Percentiles rank a stretch among this genome's conserved stretches.
phyloP scores from a whole-genome alignment of 2,797 vertebrate species.

The Gobio occitaniae region DNA sequence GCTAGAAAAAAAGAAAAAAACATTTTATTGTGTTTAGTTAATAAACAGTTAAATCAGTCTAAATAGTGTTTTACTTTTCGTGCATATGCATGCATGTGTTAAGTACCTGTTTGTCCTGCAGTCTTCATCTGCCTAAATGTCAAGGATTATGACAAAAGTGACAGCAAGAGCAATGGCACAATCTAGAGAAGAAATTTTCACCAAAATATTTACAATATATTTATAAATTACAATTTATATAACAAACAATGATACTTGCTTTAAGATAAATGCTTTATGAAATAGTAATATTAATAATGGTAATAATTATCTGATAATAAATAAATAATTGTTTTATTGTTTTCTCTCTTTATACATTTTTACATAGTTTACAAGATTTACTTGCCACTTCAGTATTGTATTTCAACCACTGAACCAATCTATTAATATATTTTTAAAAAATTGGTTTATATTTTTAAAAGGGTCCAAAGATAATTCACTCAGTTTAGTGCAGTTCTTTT shows the following conservation, averaged over 20 bases:
- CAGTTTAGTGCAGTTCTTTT: not conserved
- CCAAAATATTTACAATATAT: not conserved
- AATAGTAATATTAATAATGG: not conserved
- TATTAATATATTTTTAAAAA: too few species aligned
- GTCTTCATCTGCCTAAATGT: not conserved
- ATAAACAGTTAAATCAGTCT: not conserved
- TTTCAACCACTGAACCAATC: not conserved
- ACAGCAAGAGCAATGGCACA: not conserved
- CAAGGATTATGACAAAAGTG: not conserved
- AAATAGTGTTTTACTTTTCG: not conserved
- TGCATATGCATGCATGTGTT: not conserved
- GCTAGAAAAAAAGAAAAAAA: not conserved
- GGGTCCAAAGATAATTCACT: not conserved
- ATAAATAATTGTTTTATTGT: too few species aligned
- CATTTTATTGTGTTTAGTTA: not conserved
- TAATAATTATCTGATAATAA: too few species aligned
- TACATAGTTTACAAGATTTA: not conserved
- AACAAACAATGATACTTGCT: not conserved
- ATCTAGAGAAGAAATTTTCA: not conserved
- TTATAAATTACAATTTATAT: not conserved
- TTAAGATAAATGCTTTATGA: not conserved
- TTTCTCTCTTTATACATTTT: not conserved
- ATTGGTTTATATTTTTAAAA: not conserved
- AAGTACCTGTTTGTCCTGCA: not conserved
- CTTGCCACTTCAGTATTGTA: not conserved